These are phyloP conservation scores for Festucalex cinctus DNA, from an alignment of 2,113 vertebrate genomes.

Conservation along the genomic window DNA sequence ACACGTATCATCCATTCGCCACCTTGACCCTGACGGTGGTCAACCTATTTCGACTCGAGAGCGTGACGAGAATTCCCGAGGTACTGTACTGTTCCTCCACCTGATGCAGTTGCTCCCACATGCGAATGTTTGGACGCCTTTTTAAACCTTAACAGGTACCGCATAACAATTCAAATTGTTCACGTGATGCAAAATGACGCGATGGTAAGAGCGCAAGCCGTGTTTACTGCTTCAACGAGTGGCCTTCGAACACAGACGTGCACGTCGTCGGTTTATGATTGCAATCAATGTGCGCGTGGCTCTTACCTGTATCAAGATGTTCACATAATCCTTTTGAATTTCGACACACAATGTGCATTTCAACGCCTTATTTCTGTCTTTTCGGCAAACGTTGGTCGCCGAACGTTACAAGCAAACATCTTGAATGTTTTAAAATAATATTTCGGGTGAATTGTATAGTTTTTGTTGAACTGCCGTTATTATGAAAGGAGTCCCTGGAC, in stretches of 20 bases:
- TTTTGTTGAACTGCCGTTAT: too few relatives aligned
- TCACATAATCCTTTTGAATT: neutral
- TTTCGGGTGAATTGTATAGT: too few relatives aligned
- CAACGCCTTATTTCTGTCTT: constrained; percentile 5
- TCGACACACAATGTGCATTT: neutral
- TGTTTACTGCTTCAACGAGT: constrained; percentile 10
- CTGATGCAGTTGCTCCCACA: constrained; percentile 31
- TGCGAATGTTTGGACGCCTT: constrained; percentile 18
- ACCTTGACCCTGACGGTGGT: constrained; percentile 13
- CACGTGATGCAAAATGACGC: neutral
- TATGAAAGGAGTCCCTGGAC: too few relatives aligned
- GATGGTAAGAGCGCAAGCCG: neutral
- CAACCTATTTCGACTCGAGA: constrained; percentile 16
- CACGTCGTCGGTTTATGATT: constrained; percentile 14
- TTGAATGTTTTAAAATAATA: too few relatives aligned
- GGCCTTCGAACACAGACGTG: constrained; percentile 18
- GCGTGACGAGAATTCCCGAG: constrained; percentile 21
- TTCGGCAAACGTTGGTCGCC: neutral
- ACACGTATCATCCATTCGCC: neutral
- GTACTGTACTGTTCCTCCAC: constrained; percentile 11
- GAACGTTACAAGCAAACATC: neutral
- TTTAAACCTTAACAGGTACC: constrained; percentile 43
- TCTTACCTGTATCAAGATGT: neutral
- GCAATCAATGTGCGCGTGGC: constrained; percentile 1
- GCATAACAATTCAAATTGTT: neutral